A percentile compares a stretch with the other conserved stretches of the same genome.
Evolutionary conservation across 2,888 invertebrate genomes (phyloP).

Genomic region (Leptinotarsa peninsularis): DNA sequence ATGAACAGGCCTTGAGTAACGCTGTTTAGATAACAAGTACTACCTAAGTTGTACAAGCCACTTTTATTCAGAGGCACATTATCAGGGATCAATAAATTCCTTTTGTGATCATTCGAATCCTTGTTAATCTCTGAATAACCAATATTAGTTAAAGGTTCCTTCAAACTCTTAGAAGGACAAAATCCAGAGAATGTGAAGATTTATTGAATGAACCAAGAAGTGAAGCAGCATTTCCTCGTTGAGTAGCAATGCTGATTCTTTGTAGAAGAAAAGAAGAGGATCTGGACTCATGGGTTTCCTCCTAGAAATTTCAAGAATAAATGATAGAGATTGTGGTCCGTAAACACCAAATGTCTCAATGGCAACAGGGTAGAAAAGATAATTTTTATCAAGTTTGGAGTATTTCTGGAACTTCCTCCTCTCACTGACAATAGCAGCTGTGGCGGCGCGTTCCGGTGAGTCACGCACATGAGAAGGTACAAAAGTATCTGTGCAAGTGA

Average conservation of each 20-base stretch:
- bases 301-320: background rate
- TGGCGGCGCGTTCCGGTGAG: background rate
- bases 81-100: too few relatives aligned
- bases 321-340: background rate
- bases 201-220: too few relatives aligned
- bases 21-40: too few relatives aligned
- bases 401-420: background rate
- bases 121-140: too few relatives aligned
- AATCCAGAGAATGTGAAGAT: too few relatives aligned
- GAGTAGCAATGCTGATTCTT: background rate
- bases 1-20: too few relatives aligned
- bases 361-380: background rate
- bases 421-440: background rate
- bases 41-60: too few relatives aligned
- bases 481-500: slow-evolving; percentile 10
- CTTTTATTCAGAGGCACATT: too few relatives aligned
- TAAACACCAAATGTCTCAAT: background rate
- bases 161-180: too few relatives aligned
- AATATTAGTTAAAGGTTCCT: too few relatives aligned
- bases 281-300: background rate
- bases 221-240: background rate
- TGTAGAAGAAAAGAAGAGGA: background rate
- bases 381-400: background rate
- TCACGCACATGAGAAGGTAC: background rate
- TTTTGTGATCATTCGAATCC: too few relatives aligned